phyloP scores from a whole-genome alignment of 1,140 invertebrate species.

The Neocloeon triangulifer region DNA sequence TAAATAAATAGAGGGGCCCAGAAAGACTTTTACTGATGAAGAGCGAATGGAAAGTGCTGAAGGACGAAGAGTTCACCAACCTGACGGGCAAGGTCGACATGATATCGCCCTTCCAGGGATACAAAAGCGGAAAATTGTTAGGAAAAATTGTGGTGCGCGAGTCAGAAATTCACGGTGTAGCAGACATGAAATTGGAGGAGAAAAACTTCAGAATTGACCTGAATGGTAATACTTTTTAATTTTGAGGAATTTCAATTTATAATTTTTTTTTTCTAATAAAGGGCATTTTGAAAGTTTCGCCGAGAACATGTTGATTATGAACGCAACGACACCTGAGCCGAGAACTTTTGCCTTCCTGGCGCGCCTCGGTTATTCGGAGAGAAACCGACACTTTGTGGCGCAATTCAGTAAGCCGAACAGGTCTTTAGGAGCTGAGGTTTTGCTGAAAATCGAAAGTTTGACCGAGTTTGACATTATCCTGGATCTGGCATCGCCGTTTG shows the following conservation, averaged over 20 bases:
- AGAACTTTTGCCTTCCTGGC: conserved; percentile 33
- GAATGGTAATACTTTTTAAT: conserved; percentile 19
- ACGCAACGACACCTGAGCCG: conserved; percentile 44
- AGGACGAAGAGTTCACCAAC: conserved; percentile 19
- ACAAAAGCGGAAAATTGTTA: conserved; percentile 33
- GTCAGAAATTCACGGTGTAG: conserved; percentile 31
- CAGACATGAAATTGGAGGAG: conserved; percentile 39
- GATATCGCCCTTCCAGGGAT: conserved; percentile 31
- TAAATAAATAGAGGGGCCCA: not conserved
- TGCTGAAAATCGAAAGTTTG: conserved; percentile 25
- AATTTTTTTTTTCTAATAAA: conserved; percentile 12
- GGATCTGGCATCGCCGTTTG: conserved; percentile 42
- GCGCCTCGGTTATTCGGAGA: conserved; percentile 43
- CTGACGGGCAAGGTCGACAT: conserved; percentile 28
- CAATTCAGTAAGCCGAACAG: conserved; percentile 36
- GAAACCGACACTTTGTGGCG: conserved; percentile 40
- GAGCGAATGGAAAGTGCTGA: conserved; percentile 27
- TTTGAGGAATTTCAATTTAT: too few species aligned
- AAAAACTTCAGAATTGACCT: conserved; percentile 34
- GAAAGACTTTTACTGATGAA: conserved; percentile 10
- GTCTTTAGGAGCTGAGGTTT: conserved; percentile 37
- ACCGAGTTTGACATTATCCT: conserved; percentile 47
- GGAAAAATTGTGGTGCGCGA: conserved; percentile 34
- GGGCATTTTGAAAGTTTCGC: conserved; percentile 35
- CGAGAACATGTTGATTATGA: conserved; percentile 39